phyloP scores from a whole-genome alignment of 2,113 vertebrate genomes.

The Entelurus aequoreus region DNA sequence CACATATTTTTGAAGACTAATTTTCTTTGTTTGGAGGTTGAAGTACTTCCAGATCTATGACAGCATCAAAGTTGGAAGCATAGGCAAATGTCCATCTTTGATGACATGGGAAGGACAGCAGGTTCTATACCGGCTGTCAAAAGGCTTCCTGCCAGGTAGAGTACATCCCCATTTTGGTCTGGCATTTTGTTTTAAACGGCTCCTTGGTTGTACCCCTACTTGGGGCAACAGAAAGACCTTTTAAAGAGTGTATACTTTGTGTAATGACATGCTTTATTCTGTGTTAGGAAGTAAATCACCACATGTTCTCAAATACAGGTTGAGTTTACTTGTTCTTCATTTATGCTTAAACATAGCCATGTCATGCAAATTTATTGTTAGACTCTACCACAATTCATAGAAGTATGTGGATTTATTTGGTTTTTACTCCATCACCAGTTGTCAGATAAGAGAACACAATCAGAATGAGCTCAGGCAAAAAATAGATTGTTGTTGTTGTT shows the following conservation, averaged over 20 bases:
- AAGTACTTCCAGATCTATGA: not conserved
- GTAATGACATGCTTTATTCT: not conserved
- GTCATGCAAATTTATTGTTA: no score
- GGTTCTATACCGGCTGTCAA: not conserved
- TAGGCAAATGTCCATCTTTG: not conserved
- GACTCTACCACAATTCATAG: no score
- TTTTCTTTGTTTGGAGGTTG: not conserved
- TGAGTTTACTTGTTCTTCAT: no score
- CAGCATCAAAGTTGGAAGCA: constrained; percentile 1
- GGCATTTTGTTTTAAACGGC: not conserved
- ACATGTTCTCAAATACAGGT: no score
- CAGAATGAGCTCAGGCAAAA: no score
- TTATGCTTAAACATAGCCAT: no score
- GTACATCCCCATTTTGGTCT: not conserved
- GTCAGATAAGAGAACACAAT: no score
- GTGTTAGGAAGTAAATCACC: no score
- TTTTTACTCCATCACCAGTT: no score
- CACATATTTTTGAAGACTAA: not conserved
- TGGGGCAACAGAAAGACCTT: not conserved
- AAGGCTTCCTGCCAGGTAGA: not conserved
- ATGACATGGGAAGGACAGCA: not conserved
- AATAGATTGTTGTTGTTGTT: no score
- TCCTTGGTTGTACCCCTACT: not conserved
- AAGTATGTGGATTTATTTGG: no score
- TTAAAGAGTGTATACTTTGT: not conserved